Base-by-base conservation (phyloP, 2,888 invertebrate genomes). In the Xylota segnis region DNA sequence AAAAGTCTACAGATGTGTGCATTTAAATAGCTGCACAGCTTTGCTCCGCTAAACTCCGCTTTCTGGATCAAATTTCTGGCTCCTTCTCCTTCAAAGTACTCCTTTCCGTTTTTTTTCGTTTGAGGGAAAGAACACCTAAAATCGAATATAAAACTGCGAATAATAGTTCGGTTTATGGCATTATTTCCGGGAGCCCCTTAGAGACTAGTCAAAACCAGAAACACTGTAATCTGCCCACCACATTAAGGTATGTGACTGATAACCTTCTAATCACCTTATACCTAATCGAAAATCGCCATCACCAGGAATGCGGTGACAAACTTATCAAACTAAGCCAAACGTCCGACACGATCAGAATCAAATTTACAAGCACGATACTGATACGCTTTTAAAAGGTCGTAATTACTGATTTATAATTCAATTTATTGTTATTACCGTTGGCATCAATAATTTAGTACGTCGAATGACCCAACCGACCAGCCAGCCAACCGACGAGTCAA, bases 371-470 rank as follows among this genome's bases (percentile, higher is more conserved):
- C 18, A 43, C 10, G 29, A 79, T 70, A 59, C 58, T 56, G 74
- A 75, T 75, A 81, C 29, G 61, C 54, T 78, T 72, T 61, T 40
- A 61, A 72, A 61, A 72, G 50, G 72, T 61, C 68, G 40, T 76
- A 76, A 76, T 68, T 61, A 59, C 77, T 70, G 82, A 82, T 76
- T 76, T 82, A 75, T 70, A 68, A 63, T 68, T 75, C 23, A 81
- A 81, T 81, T 76, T 75, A 75, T 70, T 76, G 16, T 82, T 76
- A 82, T 76, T 75, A 43, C 76, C 56, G 40, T 66, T 66, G 43
- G 58, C 71, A 65, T 72, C 72, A 72, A 79, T 79, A 74, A 45
- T 52, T 59, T 45, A 59, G 74, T 32, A 43, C 63, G 54, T 14
- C 4, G 37, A 68, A 61, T 74, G 79, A 52, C 71, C 66, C 16